Conservation (phyloP, 2,888 invertebrate genomes). For the Psococerastis gibbosa region DNA sequence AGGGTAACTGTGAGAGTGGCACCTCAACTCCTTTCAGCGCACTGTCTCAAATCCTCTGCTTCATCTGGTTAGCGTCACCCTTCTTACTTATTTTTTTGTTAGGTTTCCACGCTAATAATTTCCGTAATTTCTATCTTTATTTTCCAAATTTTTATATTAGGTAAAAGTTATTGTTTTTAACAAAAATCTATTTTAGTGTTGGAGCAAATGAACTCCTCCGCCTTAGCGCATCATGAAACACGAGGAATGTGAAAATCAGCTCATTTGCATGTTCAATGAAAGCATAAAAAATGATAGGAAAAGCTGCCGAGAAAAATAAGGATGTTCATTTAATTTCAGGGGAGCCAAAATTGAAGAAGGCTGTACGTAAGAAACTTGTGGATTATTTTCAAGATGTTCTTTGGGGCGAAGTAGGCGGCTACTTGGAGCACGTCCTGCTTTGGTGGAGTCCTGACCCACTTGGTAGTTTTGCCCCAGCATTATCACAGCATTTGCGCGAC, state of each 20-base stretch:
- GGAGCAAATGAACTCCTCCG: neutral
- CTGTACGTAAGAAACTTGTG: conserved; percentile 39
- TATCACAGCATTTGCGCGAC: conserved; percentile 22
- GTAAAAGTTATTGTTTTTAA: too few relatives aligned
- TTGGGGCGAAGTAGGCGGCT: conserved; percentile 66
- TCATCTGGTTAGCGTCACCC: neutral
- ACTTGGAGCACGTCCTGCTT: conserved; percentile 58
- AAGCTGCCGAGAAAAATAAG: too few relatives aligned
- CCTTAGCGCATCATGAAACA: too few relatives aligned
- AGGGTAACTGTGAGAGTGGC: neutral
- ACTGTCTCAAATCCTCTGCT: neutral
- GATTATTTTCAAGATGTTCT: conserved; percentile 53
- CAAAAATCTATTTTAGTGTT: neutral
- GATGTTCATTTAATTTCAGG: conserved; percentile 32
- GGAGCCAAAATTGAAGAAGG: conserved; percentile 35
- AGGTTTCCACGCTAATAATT: too few relatives aligned
- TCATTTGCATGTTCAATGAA: too few relatives aligned
- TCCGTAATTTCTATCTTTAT: too few relatives aligned
- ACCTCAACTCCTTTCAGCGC: conserved; percentile 4
- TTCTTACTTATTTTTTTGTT: too few relatives aligned
- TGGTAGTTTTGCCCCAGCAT: conserved; percentile 33
- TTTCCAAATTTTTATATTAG: too few relatives aligned
- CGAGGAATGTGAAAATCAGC: too few relatives aligned
- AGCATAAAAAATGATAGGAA: too few relatives aligned
- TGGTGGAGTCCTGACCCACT: conserved; percentile 68